These are phyloP conservation scores for Mola mola DNA, from an alignment of 2,113 vertebrate genomes.

Conservation along the genomic window DNA sequence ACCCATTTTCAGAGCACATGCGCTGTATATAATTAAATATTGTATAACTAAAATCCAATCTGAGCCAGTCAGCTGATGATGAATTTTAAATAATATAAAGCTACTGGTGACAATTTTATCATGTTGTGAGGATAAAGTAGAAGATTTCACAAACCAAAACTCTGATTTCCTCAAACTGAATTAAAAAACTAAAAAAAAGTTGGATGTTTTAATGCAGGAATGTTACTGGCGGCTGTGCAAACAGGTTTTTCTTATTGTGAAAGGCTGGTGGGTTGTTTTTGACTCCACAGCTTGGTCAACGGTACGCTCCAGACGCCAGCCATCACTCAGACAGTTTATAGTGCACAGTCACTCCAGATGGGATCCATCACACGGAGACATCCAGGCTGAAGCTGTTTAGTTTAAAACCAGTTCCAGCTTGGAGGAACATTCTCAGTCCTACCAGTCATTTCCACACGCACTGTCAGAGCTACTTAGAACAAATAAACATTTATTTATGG, in stretches of 20 bases:
- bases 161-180: background rate
- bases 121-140: background rate
- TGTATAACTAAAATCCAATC: no score
- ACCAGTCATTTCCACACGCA: no score
- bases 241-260: conserved; percentile 47
- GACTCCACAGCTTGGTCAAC: conserved; percentile 29
- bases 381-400: conserved; percentile 36
- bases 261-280: conserved; percentile 31
- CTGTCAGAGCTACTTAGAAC: background rate
- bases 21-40: no score
- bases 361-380: conserved; percentile 37
- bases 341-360: conserved; percentile 53
- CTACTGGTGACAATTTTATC: no score
- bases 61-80: no score
- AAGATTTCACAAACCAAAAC: background rate
- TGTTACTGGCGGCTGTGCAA: conserved; percentile 18
- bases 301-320: conserved; percentile 21
- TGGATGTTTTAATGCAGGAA: conserved; percentile 8
- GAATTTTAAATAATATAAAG: no score
- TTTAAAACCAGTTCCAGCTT: conserved; percentile 44
- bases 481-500: no score
- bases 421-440: background rate
- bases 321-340: conserved; percentile 41
- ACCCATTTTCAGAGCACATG: no score
- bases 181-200: background rate